Evolutionary conservation across 2,797 vertebrate genomes (phyloP), one percentile per base, ranked within the genome.

Genomic region (Melanotaenia parkinsoni): DNA sequence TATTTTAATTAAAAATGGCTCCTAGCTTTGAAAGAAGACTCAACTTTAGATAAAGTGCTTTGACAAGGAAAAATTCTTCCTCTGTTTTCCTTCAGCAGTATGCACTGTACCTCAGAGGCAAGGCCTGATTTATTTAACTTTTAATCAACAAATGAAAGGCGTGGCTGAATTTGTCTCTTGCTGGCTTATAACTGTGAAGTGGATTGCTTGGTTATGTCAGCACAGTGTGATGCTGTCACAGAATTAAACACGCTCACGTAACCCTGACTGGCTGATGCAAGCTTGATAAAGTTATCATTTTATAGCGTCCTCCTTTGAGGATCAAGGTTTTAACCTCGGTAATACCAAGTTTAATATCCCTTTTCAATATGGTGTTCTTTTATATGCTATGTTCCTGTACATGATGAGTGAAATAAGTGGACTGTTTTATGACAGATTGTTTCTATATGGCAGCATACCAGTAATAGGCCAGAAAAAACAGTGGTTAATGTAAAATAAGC

Each of bases 141-240:
- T 70, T 58, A 65, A 76, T 68, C 53, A 63, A 62, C 64, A 77
- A 60, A 74, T 63, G 47, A 77, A 8, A 40, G 26, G 68, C 47
- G 38, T 24, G 32, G 67, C 43, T 58, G 35, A 61, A 3, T 63
- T 43, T 2, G 76, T 9, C 10, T 16, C 60, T 53, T 24, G 9
- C 50, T 26, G 58, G 45, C 63, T 43, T 61, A 32, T 37, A 38
- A 35, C 54, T 63, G 37, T 69, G 43, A 69, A 69, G 66, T 69
- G 33, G 60, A 69, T 63, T 76, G 67, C 38, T 32, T 54, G 56
- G 54, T 63, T 51, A 69, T 66, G 51, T 76, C 61, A 70, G 60
- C 37, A 37, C 18, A 65, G 14, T 32, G 37, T 24, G 40, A 35
- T 28, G 60, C 60, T 24, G 56, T 63, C 43, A 43, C 66, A 63